A percentile compares a stretch with the other conserved stretches of the same genome.
Conservation (phyloP, 2,888 invertebrate species). For the Theristus sp. region DNA sequence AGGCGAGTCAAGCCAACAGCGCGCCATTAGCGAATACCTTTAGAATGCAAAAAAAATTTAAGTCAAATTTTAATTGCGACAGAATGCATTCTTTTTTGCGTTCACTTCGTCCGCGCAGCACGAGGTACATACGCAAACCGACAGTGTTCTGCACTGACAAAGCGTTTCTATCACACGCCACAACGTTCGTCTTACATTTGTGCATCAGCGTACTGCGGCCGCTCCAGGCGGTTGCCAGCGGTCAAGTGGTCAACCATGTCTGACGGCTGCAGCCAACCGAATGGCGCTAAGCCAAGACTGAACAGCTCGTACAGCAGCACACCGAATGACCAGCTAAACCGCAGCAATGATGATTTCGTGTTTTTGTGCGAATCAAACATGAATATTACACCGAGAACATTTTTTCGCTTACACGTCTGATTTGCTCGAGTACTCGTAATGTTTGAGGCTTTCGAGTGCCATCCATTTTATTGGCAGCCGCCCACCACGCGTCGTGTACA, state of each 20-base stretch:
- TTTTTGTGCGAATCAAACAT: no score
- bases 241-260: neutral
- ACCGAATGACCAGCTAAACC: neutral
- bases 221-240: neutral
- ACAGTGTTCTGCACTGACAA: no score
- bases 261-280: neutral
- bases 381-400: no score
- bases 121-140: no score
- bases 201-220: neutral
- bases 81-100: no score
- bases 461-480: conserved; percentile 4
- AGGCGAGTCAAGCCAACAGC: neutral
- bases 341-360: no score
- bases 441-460: neutral
- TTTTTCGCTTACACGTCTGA: conserved; percentile 1
- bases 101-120: no score
- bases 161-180: no score
- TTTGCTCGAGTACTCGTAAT: neutral
- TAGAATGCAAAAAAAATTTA: no score
- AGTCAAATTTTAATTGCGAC: no score
- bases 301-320: conserved; percentile 1
- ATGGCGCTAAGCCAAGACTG: neutral
- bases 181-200: neutral
- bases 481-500: conserved; percentile 1
- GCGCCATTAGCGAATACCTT: neutral